Evolutionary conservation across 2,888 invertebrate species (phyloP), one percentile per base, ranked within the genome.

Genomic region (Allygus modestus): DNA sequence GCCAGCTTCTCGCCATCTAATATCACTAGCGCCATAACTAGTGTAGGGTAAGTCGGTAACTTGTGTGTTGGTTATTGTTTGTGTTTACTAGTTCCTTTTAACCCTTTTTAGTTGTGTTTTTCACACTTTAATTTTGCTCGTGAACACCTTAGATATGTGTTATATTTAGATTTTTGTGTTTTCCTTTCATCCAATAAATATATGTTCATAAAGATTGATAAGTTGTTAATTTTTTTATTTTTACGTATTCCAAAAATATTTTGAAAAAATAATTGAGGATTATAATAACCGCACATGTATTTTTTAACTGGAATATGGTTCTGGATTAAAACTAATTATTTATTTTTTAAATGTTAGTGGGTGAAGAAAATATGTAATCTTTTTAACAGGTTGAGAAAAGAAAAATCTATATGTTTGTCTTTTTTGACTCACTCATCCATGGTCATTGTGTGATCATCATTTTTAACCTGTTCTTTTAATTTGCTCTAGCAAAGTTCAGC

Each of bases 41-140:
- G 87, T 85, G 89, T 89, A 86, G 89, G 89, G 89, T 89, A 88
- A 89, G 89, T 89, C 71, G 58, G 84, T 51, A 43, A 51, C 61
- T 37, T 58, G 81, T 79, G 73, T 85, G 26, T 69, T 85, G 61
- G 23, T 79, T 81, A 81, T 58, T 51, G 77, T 77, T 51, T 51
- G 46, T 79, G 51, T 15, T 79, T 79, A 51, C 31, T 33, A 33
- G 75, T 84, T 79, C 41, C 46, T 12, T 65, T 23, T 23, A n/a
- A 23, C 20, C 20, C 12, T 23, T 26, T 58, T 31, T 26, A 23
- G 58, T 58, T 58, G 1, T 28, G 28, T 65, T 65, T 12, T 28
- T 17, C 71, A 17, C 23, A 41, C 73, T 54, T 54, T 54, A 28
- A 9, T 43, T 65, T 71, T 82, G 43, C 51, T 37, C 69, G 23